Evolutionary conservation across 2,113 vertebrate species (phyloP).

Genomic region (Amphiprion percula): DNA sequence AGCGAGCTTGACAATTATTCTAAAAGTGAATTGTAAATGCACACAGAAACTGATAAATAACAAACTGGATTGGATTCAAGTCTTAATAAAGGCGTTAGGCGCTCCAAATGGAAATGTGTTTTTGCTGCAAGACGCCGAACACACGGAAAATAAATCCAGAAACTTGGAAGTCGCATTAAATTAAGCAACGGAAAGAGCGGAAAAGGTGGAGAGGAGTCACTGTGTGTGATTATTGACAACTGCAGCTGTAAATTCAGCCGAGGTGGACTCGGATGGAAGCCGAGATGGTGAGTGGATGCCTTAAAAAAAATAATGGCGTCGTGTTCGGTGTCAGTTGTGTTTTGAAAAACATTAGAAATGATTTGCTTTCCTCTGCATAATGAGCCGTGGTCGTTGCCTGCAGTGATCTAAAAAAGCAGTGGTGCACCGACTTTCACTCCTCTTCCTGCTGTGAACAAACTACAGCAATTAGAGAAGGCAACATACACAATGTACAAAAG

Average conservation of each 20-base stretch:
- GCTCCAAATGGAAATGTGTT: constrained; percentile 10
- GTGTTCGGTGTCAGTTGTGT: constrained; percentile 46
- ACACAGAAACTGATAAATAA: constrained; percentile 1
- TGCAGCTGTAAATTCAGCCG: constrained; percentile 5
- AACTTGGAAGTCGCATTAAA: constrained; percentile 14
- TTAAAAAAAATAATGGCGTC: constrained; percentile 39
- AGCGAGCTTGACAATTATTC: not conserved
- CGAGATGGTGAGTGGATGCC: constrained; percentile 14
- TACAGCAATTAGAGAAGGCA: constrained; percentile 66
- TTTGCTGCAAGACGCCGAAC: not conserved
- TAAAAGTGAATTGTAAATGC: constrained; percentile 24
- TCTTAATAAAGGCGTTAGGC: not conserved
- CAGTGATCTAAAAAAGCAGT: constrained; percentile 49
- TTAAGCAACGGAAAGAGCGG: not conserved
- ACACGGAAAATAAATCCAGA: constrained; percentile 11
- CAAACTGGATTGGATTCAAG: not conserved
- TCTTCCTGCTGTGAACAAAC: constrained; percentile 70
- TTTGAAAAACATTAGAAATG: constrained; percentile 60
- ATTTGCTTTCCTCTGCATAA: constrained; percentile 67
- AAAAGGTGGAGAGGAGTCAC: not conserved
- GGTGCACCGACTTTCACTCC: constrained; percentile 37
- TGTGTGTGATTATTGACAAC: constrained; percentile 11
- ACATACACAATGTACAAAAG: constrained; percentile 60
- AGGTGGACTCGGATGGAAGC: constrained; percentile 3
- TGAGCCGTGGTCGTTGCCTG: constrained; percentile 57